These are phyloP conservation scores for Pelvicachromis taeniatus DNA, from an alignment of 2,113 vertebrate species.

Conservation along the genomic window DNA sequence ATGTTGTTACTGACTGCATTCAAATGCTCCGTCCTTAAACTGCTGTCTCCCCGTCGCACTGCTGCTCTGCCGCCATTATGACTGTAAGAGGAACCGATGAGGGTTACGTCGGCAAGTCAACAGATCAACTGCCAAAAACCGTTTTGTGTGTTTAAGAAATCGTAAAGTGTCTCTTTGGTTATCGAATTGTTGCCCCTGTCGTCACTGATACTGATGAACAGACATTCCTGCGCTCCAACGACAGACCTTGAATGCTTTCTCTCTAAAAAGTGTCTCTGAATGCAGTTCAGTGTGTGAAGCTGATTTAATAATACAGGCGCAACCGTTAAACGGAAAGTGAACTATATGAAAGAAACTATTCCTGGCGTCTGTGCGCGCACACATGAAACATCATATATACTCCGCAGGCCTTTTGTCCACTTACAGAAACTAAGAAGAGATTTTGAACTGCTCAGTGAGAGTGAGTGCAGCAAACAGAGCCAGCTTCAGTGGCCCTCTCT, in stretches of 20 bases:
- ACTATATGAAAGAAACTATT: background rate
- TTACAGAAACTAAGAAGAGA: background rate
- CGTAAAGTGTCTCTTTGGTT: background rate
- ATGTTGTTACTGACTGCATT: background rate
- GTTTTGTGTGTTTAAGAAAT: background rate
- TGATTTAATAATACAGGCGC: background rate
- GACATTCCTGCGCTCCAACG: background rate
- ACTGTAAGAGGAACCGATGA: background rate
- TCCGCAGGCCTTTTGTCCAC: accelerated
- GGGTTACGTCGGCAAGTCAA: background rate
- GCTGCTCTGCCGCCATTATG: background rate
- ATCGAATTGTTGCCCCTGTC: background rate
- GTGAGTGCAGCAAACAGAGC: accelerated
- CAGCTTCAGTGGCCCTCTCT: background rate
- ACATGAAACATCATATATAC: background rate
- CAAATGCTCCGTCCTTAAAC: background rate
- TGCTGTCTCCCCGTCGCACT: too few species aligned
- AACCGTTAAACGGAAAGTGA: background rate
- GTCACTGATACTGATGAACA: background rate
- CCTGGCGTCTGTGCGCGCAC: accelerated
- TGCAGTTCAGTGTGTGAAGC: background rate
- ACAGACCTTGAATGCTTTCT: background rate
- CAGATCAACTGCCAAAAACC: background rate
- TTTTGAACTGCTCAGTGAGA: background rate
- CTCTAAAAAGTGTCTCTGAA: background rate